Evolutionary conservation across 92 coral and sea anemone genomes (phyloP).

Genomic region (Palythoa grandis): DNA sequence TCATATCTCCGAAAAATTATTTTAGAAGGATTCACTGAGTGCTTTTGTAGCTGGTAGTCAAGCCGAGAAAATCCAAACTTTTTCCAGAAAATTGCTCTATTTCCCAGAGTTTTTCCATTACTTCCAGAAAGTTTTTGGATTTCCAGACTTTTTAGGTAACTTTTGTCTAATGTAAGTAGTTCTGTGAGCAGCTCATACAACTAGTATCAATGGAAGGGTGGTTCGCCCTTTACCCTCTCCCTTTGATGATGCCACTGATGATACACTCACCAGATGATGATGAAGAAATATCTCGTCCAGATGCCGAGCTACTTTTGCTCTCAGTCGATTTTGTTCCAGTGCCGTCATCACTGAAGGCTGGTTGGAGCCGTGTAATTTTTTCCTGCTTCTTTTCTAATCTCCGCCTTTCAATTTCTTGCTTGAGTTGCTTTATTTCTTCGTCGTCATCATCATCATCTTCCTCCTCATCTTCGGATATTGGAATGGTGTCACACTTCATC

Average conservation of each 20-base stretch:
- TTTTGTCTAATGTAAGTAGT: too few relatives aligned
- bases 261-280: conserved; percentile 50
- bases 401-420: conserved; percentile 78
- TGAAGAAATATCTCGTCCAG: conserved; percentile 68
- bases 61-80: too few relatives aligned
- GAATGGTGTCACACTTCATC: conserved; percentile 92
- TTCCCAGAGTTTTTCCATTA: too few relatives aligned
- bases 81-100: too few relatives aligned
- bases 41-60: too few relatives aligned
- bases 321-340: conserved; percentile 54
- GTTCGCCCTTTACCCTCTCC: too few relatives aligned
- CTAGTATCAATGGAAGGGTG: too few relatives aligned
- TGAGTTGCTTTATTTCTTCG: conserved; percentile 85
- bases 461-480: conserved; percentile 81
- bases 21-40: too few relatives aligned
- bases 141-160: too few relatives aligned
- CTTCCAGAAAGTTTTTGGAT: too few relatives aligned
- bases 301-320: conserved; percentile 60
- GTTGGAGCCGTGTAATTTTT: conserved; percentile 46
- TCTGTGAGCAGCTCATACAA: too few relatives aligned
- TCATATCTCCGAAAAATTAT: too few relatives aligned
- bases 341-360: conserved; percentile 79
- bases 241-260: not conserved
- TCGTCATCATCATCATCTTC: conserved; percentile 88
- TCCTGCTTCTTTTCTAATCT: conserved; percentile 80